Evolutionary conservation across 2,797 vertebrate species (phyloP).

Genomic region (Anabacerthia variegaticeps): DNA sequence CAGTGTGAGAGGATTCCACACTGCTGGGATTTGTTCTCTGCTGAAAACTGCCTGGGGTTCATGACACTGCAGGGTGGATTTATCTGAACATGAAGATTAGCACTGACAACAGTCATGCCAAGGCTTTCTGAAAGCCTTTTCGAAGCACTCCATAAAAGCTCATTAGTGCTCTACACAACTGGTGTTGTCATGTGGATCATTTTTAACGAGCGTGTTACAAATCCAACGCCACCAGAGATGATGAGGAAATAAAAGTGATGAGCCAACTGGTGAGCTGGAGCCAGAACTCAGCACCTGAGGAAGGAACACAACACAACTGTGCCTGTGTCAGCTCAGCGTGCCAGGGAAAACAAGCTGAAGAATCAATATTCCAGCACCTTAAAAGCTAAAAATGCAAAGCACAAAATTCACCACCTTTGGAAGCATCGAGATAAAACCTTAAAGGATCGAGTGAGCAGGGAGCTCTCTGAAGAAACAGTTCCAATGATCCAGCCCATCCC

Average conservation of each 20-base stretch:
- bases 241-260: background rate
- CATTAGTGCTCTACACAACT: background rate
- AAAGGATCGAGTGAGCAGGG: background rate
- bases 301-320: background rate
- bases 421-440: background rate
- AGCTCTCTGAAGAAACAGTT: background rate
- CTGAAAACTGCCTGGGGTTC: background rate
- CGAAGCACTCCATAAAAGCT: background rate
- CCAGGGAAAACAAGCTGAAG: background rate
- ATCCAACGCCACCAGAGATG: background rate
- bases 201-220: background rate
- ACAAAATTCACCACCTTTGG: accelerated
- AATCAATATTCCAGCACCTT: background rate
- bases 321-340: accelerated
- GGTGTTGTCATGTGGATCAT: background rate
- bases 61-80: background rate
- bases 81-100: background rate
- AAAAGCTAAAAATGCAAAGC: background rate
- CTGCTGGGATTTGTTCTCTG: background rate
- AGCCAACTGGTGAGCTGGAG: background rate
- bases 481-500: background rate
- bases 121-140: background rate
- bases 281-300: background rate
- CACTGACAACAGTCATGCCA: background rate
- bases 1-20: accelerated